Evolutionary conservation across 1,140 invertebrate genomes (phyloP).

Genomic region (Heterodera carotae): DNA sequence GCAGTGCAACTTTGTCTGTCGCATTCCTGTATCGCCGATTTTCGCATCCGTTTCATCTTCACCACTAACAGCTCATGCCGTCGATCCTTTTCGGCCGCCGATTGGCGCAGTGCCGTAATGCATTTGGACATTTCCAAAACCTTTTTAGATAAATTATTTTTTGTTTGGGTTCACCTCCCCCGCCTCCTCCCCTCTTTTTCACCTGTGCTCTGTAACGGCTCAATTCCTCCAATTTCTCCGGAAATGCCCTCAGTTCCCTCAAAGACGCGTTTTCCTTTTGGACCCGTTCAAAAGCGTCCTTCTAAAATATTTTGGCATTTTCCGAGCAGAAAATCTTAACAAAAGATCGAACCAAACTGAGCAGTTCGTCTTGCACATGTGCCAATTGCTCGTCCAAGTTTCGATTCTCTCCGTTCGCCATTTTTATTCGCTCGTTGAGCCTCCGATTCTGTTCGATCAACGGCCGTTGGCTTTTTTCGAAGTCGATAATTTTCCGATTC

Average conservation of each 20-base stretch:
- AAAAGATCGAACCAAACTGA: constrained; percentile 53
- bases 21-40: constrained; percentile 46
- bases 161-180: not conserved
- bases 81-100: constrained; percentile 58
- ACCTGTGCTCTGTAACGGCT: constrained; percentile 54
- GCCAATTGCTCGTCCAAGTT: constrained; percentile 58
- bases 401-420: constrained; percentile 50
- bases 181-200: not conserved
- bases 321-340: too few relatives aligned
- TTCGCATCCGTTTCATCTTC: constrained; percentile 48
- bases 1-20: constrained; percentile 52
- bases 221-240: constrained; percentile 63
- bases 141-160: not conserved
- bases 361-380: constrained; percentile 55
- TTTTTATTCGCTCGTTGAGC: constrained; percentile 55
- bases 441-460: constrained; percentile 59
- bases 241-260: constrained; percentile 59
- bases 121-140: constrained; percentile 63
- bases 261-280: constrained; percentile 55
- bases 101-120: constrained; percentile 60
- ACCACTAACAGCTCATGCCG: constrained; percentile 58
- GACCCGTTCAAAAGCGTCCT: constrained; percentile 59
- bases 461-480: constrained; percentile 62
- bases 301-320: constrained; percentile 41
- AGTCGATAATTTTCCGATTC: constrained; percentile 64